These are phyloP conservation scores for Ptilonorhynchus violaceus DNA, from an alignment of 2,113 vertebrate species.

Conservation along the genomic window DNA sequence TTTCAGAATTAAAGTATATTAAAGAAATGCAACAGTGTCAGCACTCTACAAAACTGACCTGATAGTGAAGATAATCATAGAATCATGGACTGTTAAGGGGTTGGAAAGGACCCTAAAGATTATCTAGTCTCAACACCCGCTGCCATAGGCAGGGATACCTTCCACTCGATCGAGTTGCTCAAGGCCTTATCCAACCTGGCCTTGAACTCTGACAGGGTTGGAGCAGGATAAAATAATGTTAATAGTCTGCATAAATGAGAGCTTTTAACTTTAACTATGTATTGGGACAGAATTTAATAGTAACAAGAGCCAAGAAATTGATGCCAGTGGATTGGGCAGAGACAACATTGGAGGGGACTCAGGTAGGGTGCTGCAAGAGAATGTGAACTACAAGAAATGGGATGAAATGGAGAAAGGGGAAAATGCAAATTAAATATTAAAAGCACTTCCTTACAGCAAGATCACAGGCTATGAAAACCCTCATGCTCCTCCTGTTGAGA, in stretches of 20 bases:
- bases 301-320: not conserved
- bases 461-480: not conserved
- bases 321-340: accelerated
- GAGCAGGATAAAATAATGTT: not conserved
- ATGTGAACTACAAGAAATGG: not conserved
- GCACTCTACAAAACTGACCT: not conserved
- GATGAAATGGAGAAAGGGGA: not conserved
- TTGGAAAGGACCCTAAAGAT: not conserved
- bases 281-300: not conserved
- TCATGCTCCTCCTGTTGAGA: not conserved
- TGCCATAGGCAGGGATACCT: not conserved
- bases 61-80: not conserved
- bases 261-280: not conserved
- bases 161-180: accelerated
- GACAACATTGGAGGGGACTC: accelerated
- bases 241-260: not conserved
- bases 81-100: not conserved
- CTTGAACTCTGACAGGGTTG: not conserved
- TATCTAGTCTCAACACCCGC: not conserved
- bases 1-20: not conserved
- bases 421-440: not conserved
- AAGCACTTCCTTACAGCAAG: not conserved
- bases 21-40: not conserved
- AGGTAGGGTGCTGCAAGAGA: not conserved
- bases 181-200: not conserved